Percentiles rank a stretch among this genome's conserved stretches.
Evolutionary conservation across 1,140 invertebrate genomes (phyloP).

Genomic region (Plectrocnemia conspersa): DNA sequence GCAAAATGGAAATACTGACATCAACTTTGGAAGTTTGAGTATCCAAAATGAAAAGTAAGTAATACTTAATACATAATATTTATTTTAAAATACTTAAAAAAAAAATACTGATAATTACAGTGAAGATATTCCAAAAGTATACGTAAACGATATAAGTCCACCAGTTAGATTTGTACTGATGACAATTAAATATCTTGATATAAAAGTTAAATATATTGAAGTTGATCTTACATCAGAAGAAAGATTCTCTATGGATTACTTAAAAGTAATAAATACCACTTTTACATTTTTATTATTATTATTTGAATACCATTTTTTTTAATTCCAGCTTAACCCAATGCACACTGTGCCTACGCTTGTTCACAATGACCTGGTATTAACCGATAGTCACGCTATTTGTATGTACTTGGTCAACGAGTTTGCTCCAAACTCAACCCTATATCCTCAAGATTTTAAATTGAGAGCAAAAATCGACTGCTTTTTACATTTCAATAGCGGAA

Average conservation of each 20-base stretch:
- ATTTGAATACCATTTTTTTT: neutral
- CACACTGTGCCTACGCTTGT: slow-evolving; percentile 19
- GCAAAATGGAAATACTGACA: slow-evolving; percentile 4
- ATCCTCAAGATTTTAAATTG: slow-evolving; percentile 9
- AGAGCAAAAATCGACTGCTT: slow-evolving; percentile 28
- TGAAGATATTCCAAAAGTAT: no score
- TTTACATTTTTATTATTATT: neutral
- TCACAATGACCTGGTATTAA: slow-evolving; percentile 13
- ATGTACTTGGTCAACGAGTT: slow-evolving; percentile 23
- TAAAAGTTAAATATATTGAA: slow-evolving; percentile 18
- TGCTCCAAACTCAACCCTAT: slow-evolving; percentile 5
- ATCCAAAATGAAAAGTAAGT: no score
- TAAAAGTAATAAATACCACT: slow-evolving; percentile 4
- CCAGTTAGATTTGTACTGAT: slow-evolving; percentile 22
- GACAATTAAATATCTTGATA: slow-evolving; percentile 18
- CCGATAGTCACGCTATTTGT: slow-evolving; percentile 30
- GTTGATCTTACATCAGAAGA: slow-evolving; percentile 16
- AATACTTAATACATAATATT: no score
- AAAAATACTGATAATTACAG: no score
- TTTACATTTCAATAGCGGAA: slow-evolving; percentile 23
- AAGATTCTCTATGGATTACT: neutral
- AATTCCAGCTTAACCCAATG: slow-evolving; percentile 28
- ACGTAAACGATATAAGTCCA: slow-evolving; percentile 24
- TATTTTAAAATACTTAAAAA: no score
- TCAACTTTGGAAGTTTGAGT: no score